Evolutionary conservation across 2,888 invertebrate genomes (phyloP).

Genomic region (Carcina quercana): DNA sequence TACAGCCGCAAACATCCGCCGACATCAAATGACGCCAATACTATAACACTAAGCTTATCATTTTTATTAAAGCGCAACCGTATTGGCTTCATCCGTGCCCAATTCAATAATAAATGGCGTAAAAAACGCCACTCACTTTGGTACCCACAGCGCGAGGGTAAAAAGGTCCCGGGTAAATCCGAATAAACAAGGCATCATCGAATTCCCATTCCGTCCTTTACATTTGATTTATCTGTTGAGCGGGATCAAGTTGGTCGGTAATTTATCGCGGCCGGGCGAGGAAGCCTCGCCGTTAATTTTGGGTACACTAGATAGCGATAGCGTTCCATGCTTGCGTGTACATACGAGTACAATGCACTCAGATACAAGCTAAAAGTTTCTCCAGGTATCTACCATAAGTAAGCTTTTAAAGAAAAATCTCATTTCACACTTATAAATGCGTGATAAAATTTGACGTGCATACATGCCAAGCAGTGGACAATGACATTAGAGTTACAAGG

Average conservation of each 20-base stretch:
- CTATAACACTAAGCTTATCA: background rate
- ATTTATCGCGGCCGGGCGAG: conserved; percentile 47
- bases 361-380: too few species aligned
- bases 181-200: conserved; percentile 44
- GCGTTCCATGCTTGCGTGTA: too few species aligned
- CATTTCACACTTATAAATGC: too few species aligned
- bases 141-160: conserved; percentile 31
- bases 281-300: conserved; percentile 51
- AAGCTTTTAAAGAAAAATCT: too few species aligned
- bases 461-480: too few species aligned
- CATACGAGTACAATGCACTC: too few species aligned
- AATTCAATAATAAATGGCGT: conserved; percentile 26
- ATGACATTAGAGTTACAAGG: too few species aligned
- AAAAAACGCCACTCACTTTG: conserved; percentile 32
- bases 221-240: conserved; percentile 62
- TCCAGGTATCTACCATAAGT: too few species aligned
- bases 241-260: conserved; percentile 52
- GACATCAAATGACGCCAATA: too few species aligned
- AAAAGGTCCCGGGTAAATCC: conserved; percentile 25
- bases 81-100: conserved; percentile 13
- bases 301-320: conserved; percentile 45
- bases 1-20: too few species aligned
- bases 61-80: background rate
- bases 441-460: too few species aligned
- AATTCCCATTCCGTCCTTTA: conserved; percentile 49